Evolutionary conservation across 2,888 invertebrate genomes (phyloP).

Genomic region (Dynastes grantii): DNA sequence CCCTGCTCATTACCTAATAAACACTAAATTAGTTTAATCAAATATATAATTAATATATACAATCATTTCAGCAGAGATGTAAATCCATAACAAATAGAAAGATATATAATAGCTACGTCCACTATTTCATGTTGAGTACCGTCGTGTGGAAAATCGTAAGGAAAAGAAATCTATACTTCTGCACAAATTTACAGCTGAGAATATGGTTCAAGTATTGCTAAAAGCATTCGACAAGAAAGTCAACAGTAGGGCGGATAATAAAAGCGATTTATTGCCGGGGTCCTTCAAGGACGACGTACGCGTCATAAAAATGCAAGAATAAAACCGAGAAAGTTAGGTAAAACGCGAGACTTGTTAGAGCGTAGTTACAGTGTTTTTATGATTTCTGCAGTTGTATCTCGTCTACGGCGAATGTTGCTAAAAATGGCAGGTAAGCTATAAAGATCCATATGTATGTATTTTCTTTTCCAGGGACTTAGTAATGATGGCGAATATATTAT

Average conservation of each 20-base stretch:
- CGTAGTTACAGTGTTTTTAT: constrained; percentile 28
- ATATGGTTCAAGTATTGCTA: constrained; percentile 33
- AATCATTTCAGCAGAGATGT: no score
- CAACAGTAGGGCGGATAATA: constrained; percentile 39
- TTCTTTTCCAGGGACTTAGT: neutral
- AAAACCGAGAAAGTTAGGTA: constrained; percentile 35
- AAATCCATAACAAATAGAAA: no score
- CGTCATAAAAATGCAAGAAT: constrained; percentile 24
- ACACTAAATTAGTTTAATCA: no score
- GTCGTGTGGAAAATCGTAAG: constrained; percentile 3
- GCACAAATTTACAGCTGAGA: constrained; percentile 35
- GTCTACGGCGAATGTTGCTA: neutral
- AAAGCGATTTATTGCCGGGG: constrained; percentile 26
- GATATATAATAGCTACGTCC: no score
- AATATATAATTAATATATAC: no score
- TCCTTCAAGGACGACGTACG: constrained; percentile 38
- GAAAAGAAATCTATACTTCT: constrained; percentile 20
- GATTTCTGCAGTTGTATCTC: constrained; percentile 8
- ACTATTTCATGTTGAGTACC: neutral
- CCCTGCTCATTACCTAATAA: no score
- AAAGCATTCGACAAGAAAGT: constrained; percentile 39
- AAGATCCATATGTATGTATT: constrained; percentile 1
- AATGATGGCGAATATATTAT: neutral
- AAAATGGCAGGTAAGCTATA: constrained; percentile 20
- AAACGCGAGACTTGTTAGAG: constrained; percentile 29